Percentiles rank a stretch among this genome's conserved stretches.
Evolutionary conservation across 1,140 invertebrate species (phyloP).

Genomic region (Drosophila grimshawi): DNA sequence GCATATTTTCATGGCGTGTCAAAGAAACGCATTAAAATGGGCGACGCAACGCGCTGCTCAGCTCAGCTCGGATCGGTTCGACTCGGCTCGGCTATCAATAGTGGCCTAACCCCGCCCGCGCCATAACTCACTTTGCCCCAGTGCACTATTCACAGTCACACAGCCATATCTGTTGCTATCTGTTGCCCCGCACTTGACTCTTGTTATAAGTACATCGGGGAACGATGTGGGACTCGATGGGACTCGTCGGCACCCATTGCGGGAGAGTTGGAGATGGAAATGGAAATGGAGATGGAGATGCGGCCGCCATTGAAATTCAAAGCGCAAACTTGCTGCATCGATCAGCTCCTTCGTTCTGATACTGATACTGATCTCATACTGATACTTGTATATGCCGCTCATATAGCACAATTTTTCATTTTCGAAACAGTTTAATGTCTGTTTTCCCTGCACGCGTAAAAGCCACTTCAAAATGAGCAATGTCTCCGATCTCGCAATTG

Average conservation of each 20-base stretch:
- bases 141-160: background rate
- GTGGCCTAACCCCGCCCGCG: slow-evolving; percentile 7
- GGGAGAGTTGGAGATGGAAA: slow-evolving; percentile 20
- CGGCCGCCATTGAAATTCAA: slow-evolving; percentile 79
- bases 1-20: slow-evolving; percentile 81
- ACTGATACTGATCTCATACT: slow-evolving; percentile 4
- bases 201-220: slow-evolving; percentile 75
- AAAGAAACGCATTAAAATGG: slow-evolving; percentile 81
- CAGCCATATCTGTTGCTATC: background rate
- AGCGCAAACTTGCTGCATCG: slow-evolving; percentile 80
- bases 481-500: slow-evolving; percentile 75
- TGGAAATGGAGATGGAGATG: slow-evolving; percentile 28
- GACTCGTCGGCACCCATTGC: slow-evolving; percentile 58
- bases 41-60: slow-evolving; percentile 55
- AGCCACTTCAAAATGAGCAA: slow-evolving; percentile 69
- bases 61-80: background rate
- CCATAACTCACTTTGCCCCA: background rate
- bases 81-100: slow-evolving; percentile 18
- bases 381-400: slow-evolving; percentile 63
- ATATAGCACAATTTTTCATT: slow-evolving; percentile 76
- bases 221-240: slow-evolving; percentile 50
- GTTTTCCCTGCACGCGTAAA: slow-evolving; percentile 23
- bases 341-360: slow-evolving; percentile 49
- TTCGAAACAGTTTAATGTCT: slow-evolving; percentile 61
- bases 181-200: slow-evolving; percentile 65